Conservation (phyloP, 2,113 vertebrate genomes). For the Otocyon megalotis region DNA sequence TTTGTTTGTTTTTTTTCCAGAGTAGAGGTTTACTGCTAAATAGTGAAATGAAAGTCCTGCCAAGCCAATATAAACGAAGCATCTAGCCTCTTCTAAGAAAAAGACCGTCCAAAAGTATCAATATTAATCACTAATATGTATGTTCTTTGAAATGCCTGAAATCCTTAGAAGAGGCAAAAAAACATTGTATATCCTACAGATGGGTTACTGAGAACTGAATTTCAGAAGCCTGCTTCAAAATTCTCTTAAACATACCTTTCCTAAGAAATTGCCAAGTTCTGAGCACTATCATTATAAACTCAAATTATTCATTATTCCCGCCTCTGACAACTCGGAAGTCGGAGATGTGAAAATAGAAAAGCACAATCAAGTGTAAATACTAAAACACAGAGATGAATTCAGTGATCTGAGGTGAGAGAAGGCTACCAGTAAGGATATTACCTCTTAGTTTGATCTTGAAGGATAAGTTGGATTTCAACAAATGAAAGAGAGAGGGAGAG, state of each 20-base stretch:
- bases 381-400: not conserved
- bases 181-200: not conserved
- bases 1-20: conserved; percentile 6
- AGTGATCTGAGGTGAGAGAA: not conserved
- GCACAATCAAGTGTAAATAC: not conserved
- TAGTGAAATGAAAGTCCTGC: not conserved
- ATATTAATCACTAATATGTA: conserved; percentile 9
- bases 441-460: not conserved
- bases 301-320: conserved; percentile 24
- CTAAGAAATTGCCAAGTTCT: not conserved
- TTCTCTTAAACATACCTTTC: conserved; percentile 7
- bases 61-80: conserved; percentile 43
- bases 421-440: not conserved
- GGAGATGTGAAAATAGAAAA: conserved; percentile 22
- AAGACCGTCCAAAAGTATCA: not conserved
- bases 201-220: not conserved
- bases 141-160: not conserved
- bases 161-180: not conserved
- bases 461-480: not conserved
- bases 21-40: not conserved
- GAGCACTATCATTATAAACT: conserved; percentile 39
- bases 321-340: conserved; percentile 35
- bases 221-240: not conserved
- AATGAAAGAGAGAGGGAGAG: rapidly evolving
- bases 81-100: not conserved